phyloP scores from a whole-genome alignment of 1,140 invertebrate species.

The Brachionus koreanus region DNA sequence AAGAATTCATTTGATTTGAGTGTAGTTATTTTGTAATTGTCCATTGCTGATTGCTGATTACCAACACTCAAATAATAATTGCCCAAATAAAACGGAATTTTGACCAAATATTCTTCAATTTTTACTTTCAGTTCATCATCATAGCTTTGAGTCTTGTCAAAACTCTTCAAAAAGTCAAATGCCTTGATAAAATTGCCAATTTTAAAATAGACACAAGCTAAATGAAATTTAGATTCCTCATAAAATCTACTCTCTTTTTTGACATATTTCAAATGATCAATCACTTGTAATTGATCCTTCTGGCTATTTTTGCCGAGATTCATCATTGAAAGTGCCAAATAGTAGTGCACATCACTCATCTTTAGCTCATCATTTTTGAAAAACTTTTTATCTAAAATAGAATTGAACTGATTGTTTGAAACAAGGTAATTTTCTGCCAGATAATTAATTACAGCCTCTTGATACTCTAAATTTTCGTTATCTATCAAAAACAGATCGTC shows the following conservation, averaged over 20 bases:
- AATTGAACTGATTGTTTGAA: neutral
- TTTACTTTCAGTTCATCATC: neutral
- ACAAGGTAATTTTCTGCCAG: neutral
- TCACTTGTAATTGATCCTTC: neutral
- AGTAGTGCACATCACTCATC: constrained; percentile 9
- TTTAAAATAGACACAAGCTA: neutral
- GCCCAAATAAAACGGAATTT: constrained; percentile 12
- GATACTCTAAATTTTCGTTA: constrained; percentile 28
- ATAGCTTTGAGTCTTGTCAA: neutral
- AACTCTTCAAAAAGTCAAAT: constrained; percentile 9
- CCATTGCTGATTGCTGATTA: neutral
- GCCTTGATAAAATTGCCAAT: neutral
- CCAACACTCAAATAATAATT: constrained; percentile 4
- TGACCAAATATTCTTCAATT: neutral
- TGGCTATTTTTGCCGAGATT: neutral
- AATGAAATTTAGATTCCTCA: neutral
- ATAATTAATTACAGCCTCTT: constrained; percentile 10
- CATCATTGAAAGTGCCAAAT: constrained; percentile 31
- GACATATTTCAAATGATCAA: constrained; percentile 1
- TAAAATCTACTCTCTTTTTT: constrained; percentile 33
- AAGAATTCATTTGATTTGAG: neutral
- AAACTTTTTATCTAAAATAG: neutral
- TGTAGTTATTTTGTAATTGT: neutral
- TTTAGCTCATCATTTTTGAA: constrained; percentile 16
- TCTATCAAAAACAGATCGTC: constrained; percentile 8